Percentiles rank a stretch among this genome's conserved stretches.
phyloP scores from a whole-genome alignment of 2,888 invertebrate species.

The Spodoptera exigua region DNA sequence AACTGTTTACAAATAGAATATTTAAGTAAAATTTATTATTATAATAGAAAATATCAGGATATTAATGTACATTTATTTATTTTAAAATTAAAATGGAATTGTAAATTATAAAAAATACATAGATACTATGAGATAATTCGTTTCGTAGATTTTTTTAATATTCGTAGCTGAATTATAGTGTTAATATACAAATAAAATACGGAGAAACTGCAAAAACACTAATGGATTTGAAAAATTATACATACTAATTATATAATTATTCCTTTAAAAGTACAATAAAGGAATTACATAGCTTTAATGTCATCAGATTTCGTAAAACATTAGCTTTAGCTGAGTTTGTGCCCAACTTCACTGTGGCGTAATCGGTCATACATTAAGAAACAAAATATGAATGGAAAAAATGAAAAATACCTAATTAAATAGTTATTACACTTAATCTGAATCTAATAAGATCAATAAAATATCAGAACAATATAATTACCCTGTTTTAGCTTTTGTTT shows the following conservation, averaged over 20 bases:
- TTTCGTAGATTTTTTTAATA: conserved; percentile 69
- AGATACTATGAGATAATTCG: conserved; percentile 51
- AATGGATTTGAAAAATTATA: conserved; percentile 84
- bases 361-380: conserved; percentile 2
- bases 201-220: conserved; percentile 85
- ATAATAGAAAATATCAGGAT: conserved; percentile 36
- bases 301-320: conserved; percentile 58
- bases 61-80: conserved; percentile 60
- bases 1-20: conserved; percentile 16
- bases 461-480: too few species aligned
- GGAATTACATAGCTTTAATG: conserved; percentile 76
- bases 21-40: conserved; percentile 5
- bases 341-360: conserved; percentile 32
- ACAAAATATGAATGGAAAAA: not conserved
- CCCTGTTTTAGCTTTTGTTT: too few species aligned
- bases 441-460: too few species aligned
- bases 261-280: conserved; percentile 69
- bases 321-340: conserved; percentile 50
- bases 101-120: conserved; percentile 68
- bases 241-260: conserved; percentile 67
- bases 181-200: conserved; percentile 67
- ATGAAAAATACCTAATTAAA: not conserved
- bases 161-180: conserved; percentile 72
- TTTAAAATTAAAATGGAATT: conserved; percentile 70
- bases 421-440: too few species aligned